Percentiles rank a stretch among this genome's conserved stretches.
Conservation (phyloP, 2,888 invertebrate species). For the Agrotis clavis region DNA sequence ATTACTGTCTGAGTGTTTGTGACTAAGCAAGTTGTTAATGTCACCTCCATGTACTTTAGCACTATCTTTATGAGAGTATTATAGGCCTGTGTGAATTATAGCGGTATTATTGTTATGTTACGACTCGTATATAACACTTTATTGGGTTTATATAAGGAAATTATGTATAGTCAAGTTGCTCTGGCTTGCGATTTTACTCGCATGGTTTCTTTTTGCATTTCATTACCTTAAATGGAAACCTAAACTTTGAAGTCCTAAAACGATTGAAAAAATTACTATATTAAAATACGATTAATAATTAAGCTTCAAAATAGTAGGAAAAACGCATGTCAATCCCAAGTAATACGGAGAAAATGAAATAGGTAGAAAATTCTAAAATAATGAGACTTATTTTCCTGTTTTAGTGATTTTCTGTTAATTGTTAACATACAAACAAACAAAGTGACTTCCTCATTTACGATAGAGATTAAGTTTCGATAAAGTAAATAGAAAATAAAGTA, state of each 20-base stretch:
- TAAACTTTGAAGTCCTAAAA: no score
- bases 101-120: constrained; percentile 18
- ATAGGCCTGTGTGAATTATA: constrained; percentile 27
- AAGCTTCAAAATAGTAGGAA: no score
- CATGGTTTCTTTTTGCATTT: not conserved
- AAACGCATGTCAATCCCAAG: no score
- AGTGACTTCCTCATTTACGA: not conserved
- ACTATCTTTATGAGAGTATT: constrained; percentile 33
- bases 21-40: constrained; percentile 37
- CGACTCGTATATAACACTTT: not conserved
- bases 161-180: not conserved
- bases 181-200: no score
- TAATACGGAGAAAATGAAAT: no score
- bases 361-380: no score
- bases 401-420: no score
- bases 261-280: no score
- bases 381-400: no score
- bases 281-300: no score
- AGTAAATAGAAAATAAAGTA: not conserved
- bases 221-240: no score
- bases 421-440: not conserved
- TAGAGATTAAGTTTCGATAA: not conserved
- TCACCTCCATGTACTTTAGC: constrained; percentile 11
- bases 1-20: constrained; percentile 2
- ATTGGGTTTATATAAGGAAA: constrained; percentile 31